phyloP scores from a whole-genome alignment of 2,888 invertebrate species.

The Phaedon cochleariae region DNA sequence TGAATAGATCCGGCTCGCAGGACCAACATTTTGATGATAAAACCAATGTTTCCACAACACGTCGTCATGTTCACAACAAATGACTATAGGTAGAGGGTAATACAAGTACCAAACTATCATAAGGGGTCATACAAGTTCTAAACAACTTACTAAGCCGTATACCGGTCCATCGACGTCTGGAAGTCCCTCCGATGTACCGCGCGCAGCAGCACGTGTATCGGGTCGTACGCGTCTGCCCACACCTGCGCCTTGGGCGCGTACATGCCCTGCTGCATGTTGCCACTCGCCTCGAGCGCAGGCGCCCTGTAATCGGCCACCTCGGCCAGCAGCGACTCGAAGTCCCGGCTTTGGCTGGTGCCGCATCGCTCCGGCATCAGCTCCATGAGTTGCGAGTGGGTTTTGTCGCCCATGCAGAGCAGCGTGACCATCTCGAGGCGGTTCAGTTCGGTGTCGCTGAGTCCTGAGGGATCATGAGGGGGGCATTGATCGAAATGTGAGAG shows the following conservation, averaged over 20 bases:
- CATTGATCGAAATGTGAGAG: too few species aligned
- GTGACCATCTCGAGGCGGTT: slow-evolving; percentile 90
- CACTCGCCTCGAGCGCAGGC: slow-evolving; percentile 84
- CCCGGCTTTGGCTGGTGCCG: slow-evolving; percentile 88
- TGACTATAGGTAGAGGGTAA: too few species aligned
- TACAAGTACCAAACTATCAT: too few species aligned
- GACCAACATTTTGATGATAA: too few species aligned
- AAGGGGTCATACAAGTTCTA: too few species aligned
- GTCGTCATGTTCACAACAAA: too few species aligned
- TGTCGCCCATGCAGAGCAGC: slow-evolving; percentile 90
- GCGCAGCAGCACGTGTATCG: slow-evolving; percentile 88
- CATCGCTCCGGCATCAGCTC: slow-evolving; percentile 96
- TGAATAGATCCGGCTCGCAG: too few species aligned
- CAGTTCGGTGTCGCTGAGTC: slow-evolving; percentile 70
- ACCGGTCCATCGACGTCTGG: slow-evolving; percentile 93
- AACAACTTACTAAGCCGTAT: slow-evolving; percentile 82
- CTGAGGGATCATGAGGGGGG: too few species aligned
- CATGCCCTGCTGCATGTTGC: slow-evolving; percentile 82
- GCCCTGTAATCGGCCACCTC: slow-evolving; percentile 73
- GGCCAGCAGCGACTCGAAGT: slow-evolving; percentile 86
- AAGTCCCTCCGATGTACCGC: slow-evolving; percentile 93
- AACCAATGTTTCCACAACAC: too few species aligned
- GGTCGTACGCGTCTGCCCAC: slow-evolving; percentile 95
- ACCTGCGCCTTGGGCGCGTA: slow-evolving; percentile 80
- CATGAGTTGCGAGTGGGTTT: slow-evolving; percentile 94